Percentiles rank a stretch among this genome's conserved stretches.
These are phyloP conservation scores for Cephus pulcher DNA, from an alignment of 2,888 invertebrate genomes.

Conservation along the genomic window DNA sequence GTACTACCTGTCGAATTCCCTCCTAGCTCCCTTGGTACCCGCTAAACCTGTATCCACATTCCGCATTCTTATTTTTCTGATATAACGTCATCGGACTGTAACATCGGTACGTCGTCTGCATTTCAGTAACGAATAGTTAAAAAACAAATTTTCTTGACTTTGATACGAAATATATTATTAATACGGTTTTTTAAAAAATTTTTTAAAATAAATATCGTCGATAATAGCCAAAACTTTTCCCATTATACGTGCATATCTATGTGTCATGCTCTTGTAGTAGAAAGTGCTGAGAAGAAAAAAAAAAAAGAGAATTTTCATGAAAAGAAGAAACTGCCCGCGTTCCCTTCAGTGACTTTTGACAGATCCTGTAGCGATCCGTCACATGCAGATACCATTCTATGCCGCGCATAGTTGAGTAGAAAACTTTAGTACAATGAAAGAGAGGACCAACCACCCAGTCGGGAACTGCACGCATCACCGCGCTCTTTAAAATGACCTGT, in stretches of 20 bases:
- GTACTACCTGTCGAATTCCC: neutral
- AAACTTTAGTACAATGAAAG: constrained; percentile 47
- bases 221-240: neutral
- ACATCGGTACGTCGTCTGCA: neutral
- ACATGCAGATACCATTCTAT: constrained; percentile 54
- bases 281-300: neutral
- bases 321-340: neutral
- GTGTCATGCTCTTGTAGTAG: neutral
- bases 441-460: constrained; percentile 39
- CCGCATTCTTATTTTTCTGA: neutral
- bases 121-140: neutral
- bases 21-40: neutral
- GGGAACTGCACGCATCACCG: constrained; percentile 58
- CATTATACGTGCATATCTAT: neutral
- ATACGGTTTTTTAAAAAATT: too few relatives aligned
- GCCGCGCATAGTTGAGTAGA: constrained; percentile 32
- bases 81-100: neutral
- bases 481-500: constrained; percentile 62
- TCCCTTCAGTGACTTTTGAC: constrained; percentile 21
- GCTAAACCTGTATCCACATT: neutral
- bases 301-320: neutral
- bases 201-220: too few relatives aligned
- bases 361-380: constrained; percentile 50
- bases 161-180: neutral
- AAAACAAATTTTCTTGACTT: neutral